Conservation (phyloP, 1,140 invertebrate species). For the Ptiloglossa arizonensis region DNA sequence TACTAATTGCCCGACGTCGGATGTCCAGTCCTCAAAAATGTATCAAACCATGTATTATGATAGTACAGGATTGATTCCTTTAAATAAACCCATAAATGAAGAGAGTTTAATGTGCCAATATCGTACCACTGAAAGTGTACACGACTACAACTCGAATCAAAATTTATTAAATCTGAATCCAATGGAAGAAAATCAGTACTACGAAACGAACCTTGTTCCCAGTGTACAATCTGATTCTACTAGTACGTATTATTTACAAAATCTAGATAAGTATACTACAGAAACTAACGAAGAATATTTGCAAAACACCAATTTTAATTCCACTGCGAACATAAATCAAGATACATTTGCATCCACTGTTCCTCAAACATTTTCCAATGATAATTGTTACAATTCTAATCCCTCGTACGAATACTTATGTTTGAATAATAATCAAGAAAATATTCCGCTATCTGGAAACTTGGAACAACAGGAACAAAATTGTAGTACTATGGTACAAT, state of each 20-base stretch:
- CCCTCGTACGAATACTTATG: slow-evolving; percentile 43
- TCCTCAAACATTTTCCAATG: slow-evolving; percentile 44
- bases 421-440: slow-evolving; percentile 30
- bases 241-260: slow-evolving; percentile 59
- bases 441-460: slow-evolving; percentile 22
- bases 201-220: slow-evolving; percentile 38
- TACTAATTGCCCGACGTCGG: slow-evolving; percentile 12
- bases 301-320: slow-evolving; percentile 23
- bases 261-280: slow-evolving; percentile 37
- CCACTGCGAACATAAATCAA: slow-evolving; percentile 34
- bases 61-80: slow-evolving; percentile 30
- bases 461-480: slow-evolving; percentile 18
- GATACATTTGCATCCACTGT: slow-evolving; percentile 23
- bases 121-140: slow-evolving; percentile 16
- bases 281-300: slow-evolving; percentile 43
- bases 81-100: slow-evolving; percentile 28
- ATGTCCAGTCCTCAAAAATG: slow-evolving; percentile 51
- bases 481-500: slow-evolving; percentile 8
- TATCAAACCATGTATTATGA: slow-evolving; percentile 64
- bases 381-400: slow-evolving; percentile 25
- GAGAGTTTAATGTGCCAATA: slow-evolving; percentile 50
- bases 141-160: slow-evolving; percentile 48
- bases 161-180: slow-evolving; percentile 44
- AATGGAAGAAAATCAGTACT: slow-evolving; percentile 38
- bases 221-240: slow-evolving; percentile 20